Evolutionary conservation across 2,888 invertebrate species (phyloP), one percentile per base, ranked within the genome.

Genomic region (Stenodera caucasica): DNA sequence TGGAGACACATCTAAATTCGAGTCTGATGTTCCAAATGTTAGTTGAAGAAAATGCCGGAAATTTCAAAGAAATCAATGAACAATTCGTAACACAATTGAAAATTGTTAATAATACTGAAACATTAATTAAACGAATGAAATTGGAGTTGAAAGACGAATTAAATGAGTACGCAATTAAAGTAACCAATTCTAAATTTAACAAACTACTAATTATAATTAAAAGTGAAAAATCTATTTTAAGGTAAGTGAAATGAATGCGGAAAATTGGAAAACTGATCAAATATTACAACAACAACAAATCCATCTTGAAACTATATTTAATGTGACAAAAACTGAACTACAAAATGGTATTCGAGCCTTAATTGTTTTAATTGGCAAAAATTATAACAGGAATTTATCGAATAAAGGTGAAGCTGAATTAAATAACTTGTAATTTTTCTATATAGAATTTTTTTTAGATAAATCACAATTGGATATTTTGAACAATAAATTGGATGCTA

Each of bases 161-260:
- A 30, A 77, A 77, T 50, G 72, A 69, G 49, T 77, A 78, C 59
- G 77, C 77, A 7, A 75, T 74, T 54, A 78, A 78, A 72, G 77
- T 77, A 69, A 26, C 26, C 3, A 26, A 26, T 26, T 26, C n/a
- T 35, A n/a, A 35, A 35, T 35, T 14, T n/a, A 35, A 15, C 8
- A 37, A 15, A 3, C 2, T 18, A 40, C 15, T 2, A 18, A 40
- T 40, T 11, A 40, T n/a, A 26, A 26, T 26, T 26, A 26, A 26
- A 26, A 26, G n/a, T n/a, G n/a, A n/a, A n/a, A n/a, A n/a, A n/a
- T n/a, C 5, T 4, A 26, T 45, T 45, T 68, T 55, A 69, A 88
- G 87, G 84, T 86, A 37, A 84, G 84, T 69, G 87, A 87, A 64
- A 85, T 87, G 72, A 86, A 86, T 72, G 82, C 85, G 37, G 87